Base-by-base conservation (phyloP, 1,140 invertebrate genomes). In the Calosoma granatense region DNA sequence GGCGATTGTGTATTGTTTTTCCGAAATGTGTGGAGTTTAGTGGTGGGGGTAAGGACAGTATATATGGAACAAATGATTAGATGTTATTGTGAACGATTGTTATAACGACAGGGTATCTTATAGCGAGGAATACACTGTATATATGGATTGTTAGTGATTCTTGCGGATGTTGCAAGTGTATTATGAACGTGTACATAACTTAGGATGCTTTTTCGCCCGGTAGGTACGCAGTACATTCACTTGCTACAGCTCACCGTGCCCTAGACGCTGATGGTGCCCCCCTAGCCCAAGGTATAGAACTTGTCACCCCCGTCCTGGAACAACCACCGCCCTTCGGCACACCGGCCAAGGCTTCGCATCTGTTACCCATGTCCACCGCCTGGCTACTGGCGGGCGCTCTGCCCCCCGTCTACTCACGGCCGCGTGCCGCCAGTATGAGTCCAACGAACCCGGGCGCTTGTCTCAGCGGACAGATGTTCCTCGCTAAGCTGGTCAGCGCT, bases 381-480 rank as follows among this genome's bases (percentile, higher is more conserved):
- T 92, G 89, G 89, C 73, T 92, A 30, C 72, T 92, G 58, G 82
- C 87, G 1, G 83, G 81, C 20, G 81, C 84, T 6, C 72, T 91
- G 62, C 85, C 88, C 0, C 76, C 79, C 12, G 68, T 85, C 2
- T 91, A 87, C 67, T 83, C 81, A 19, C 77, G 80, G 41, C 83
- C 83, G 0, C 74, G 74, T 56, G 68, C 53, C 63, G 64, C 68
- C 0, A 56, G 69, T 56, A 11, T 47, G 41, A 71, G 74, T 23
- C 72, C 73, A 17, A 61, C 61, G 41, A 61, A 66, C 57, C 9
- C 22, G 12, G 9, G 6, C 3, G 4, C 9, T 47, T 6, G 41
- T 11, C 6, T 6, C 9, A 4, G 3, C 3, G 41, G 9, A 17
- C 9, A 9, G 41, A 6, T 77, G 36, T 84, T 84, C 67, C 73